phyloP scores from a whole-genome alignment of 2,888 invertebrate genomes.

The Pachliopta kotzebuea region DNA sequence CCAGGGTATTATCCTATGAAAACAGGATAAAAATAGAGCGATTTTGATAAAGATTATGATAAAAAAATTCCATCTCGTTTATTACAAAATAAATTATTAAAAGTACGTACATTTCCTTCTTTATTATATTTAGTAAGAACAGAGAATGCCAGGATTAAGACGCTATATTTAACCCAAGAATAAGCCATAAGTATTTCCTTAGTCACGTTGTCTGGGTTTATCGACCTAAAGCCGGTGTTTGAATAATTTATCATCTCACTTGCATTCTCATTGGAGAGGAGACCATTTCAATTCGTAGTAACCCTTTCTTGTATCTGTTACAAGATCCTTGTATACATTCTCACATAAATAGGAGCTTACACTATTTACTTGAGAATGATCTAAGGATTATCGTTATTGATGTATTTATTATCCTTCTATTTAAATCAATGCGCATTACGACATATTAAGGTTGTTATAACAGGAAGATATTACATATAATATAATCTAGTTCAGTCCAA shows the following conservation, averaged over 20 bases:
- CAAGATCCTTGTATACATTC: no score
- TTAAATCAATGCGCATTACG: not conserved
- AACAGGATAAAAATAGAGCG: no score
- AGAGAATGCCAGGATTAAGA: constrained; percentile 37
- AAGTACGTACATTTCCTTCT: no score
- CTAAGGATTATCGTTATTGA: not conserved
- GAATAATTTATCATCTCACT: constrained; percentile 62
- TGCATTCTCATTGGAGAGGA: constrained; percentile 38
- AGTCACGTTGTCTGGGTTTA: constrained; percentile 53
- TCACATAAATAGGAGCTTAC: no score
- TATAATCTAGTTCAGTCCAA: not conserved
- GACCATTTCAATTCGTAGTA: constrained; percentile 9
- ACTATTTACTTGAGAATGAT: not conserved
- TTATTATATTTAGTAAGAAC: constrained; percentile 23
- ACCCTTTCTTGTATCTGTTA: constrained; percentile 6
- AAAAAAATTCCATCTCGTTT: no score
- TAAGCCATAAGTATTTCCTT: constrained; percentile 49
- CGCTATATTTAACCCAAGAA: constrained; percentile 44
- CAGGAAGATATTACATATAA: not conserved
- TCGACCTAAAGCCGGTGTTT: constrained; percentile 51
- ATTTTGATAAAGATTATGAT: no score
- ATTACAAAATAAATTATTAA: no score
- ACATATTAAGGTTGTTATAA: not conserved
- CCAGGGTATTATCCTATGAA: no score
- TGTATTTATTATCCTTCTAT: not conserved